phyloP scores from a whole-genome alignment of 2,797 vertebrate species.

The Urosaurus nigricauda region DNA sequence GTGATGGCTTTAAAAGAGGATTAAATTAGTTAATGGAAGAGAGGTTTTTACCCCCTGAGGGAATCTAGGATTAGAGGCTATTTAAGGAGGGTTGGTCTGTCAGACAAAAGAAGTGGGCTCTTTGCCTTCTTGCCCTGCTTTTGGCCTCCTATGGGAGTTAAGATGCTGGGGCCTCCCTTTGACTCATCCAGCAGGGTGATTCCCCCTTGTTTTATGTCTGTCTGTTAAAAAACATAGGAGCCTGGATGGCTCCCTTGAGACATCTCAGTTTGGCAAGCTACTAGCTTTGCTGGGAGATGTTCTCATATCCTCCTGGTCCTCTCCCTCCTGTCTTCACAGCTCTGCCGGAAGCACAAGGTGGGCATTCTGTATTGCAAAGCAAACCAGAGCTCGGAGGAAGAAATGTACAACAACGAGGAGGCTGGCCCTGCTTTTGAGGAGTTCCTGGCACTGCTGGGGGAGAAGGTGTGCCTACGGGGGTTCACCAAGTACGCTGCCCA shows the following conservation, averaged over 20 bases:
- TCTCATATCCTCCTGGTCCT: too few relatives aligned
- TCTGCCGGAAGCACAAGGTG: conserved; percentile 94
- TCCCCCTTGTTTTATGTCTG: neutral
- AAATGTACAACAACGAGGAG: conserved; percentile 98
- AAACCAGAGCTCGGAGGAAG: conserved; percentile 95
- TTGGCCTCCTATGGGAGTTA: neutral
- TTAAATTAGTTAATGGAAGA: neutral
- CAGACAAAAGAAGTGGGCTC: neutral
- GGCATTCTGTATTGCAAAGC: conserved; percentile 94
- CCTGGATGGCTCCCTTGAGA: too few relatives aligned
- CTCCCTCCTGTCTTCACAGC: conserved; percentile 73
- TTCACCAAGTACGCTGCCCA: conserved; percentile 94
- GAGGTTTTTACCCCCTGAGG: neutral
- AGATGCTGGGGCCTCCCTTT: too few relatives aligned
- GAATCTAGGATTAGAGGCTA: neutral
- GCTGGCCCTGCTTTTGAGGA: conserved; percentile 88
- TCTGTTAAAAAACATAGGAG: neutral
- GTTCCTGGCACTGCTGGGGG: conserved; percentile 90
- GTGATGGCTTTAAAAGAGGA: neutral
- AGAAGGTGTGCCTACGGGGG: conserved; percentile 90
- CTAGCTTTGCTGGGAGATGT: too few relatives aligned
- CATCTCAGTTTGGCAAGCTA: too few relatives aligned
- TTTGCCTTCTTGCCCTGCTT: neutral
- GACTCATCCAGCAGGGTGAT: too few relatives aligned
- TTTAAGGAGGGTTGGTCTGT: neutral